Conservation (phyloP, 2,888 invertebrate species). For the Caenorhabditis afra region DNA sequence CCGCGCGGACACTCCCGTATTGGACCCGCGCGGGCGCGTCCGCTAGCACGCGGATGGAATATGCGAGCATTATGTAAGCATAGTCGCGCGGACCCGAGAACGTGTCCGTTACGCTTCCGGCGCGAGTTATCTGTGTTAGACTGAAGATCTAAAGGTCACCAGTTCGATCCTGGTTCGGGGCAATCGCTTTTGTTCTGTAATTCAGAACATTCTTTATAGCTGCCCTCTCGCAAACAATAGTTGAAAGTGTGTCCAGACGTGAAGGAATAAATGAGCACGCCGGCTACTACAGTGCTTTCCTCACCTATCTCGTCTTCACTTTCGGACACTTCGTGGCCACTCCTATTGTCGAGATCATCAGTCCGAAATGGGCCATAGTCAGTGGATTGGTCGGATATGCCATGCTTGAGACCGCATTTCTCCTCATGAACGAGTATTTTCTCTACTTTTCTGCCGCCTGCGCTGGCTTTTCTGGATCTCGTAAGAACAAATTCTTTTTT, state of each 20-base stretch:
- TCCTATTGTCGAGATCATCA: conserved; percentile 58
- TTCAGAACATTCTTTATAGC: conserved; percentile 27
- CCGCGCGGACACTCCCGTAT: too few species aligned
- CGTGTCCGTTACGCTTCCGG: too few species aligned
- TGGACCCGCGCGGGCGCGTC: too few species aligned
- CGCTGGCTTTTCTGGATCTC: conserved; percentile 56
- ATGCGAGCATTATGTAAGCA: too few species aligned
- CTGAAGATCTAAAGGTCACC: conserved; percentile 81
- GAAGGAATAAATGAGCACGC: conserved; percentile 55
- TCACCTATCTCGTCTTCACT: conserved; percentile 53
- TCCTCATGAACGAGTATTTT: conserved; percentile 51
- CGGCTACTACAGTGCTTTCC: conserved; percentile 52
- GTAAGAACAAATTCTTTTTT: conserved; percentile 1
- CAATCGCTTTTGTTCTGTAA: conserved; percentile 53
- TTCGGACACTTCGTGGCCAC: conserved; percentile 60
- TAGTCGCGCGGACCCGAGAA: too few species aligned
- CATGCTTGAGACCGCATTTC: conserved; percentile 47
- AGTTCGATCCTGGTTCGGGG: conserved; percentile 81
- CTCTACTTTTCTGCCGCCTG: conserved; percentile 49
- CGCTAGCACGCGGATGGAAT: too few species aligned
- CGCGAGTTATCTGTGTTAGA: too few species aligned
- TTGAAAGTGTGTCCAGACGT: conserved; percentile 43
- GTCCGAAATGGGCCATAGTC: conserved; percentile 60
- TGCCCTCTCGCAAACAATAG: conserved; percentile 52
- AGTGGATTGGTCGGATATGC: conserved; percentile 50